Evolutionary conservation across 2,888 invertebrate genomes (phyloP), one percentile per base, ranked within the genome.

Genomic region (Phrixothrix hirtus): DNA sequence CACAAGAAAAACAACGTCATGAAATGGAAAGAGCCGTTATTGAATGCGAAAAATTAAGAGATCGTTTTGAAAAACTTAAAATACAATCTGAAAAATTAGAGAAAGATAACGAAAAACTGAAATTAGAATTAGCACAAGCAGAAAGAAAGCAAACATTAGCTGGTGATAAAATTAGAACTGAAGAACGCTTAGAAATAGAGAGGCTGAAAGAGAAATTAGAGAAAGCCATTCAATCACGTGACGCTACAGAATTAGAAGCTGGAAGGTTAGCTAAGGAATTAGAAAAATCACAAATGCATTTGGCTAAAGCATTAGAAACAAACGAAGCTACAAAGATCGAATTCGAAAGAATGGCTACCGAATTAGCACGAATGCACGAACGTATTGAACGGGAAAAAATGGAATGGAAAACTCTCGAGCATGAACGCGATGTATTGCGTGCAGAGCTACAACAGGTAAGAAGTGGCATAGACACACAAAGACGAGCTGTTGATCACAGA

Each of bases 11-110:
- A 69, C 88, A 89, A 72, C 81, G 90, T 29, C 78, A 82, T 58
- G 91, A 92, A 66, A 79, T 91, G 65, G 93, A 91, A 74, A 81
- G 92, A 34, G 87, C 92, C 61, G 87, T 90, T 68, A 91, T 93
- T 71, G 93, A 93, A 77, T 87, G 90, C 64, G 93, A 93, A 71
- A 93, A 93, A 78, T 84, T 92, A 57, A 83, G 90, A 63, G 93
- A 93, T 67, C 82, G 91, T 57, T 59, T 91, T 72, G 93, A 93
- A 70, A 91, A 92, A 77, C 77, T 92, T n/a, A 87, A 87, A 66
- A 73, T 83, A 46, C 83, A 85, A 59, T 80, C 84, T 42, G 88
- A 88, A 47, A 85, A 85, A 65, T 73, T 87, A 48, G 87, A 88
- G 65, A 84, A 84, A 63, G 90, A 91, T 70, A 88, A 89, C 60